These are phyloP conservation scores for Polymixis lichenea DNA, from an alignment of 2,888 invertebrate genomes.

Conservation along the genomic window DNA sequence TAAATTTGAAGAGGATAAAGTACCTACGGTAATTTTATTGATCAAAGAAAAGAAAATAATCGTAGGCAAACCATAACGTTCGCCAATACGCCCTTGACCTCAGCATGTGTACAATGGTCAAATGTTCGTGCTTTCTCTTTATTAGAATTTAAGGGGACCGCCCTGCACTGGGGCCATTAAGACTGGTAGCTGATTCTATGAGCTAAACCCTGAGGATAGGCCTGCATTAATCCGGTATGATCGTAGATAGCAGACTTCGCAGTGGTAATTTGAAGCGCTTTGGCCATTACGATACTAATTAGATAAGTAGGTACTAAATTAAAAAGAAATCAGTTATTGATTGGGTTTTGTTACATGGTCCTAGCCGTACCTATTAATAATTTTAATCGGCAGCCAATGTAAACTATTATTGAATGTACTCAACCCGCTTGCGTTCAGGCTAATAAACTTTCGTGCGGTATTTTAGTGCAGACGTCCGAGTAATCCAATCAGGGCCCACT, in stretches of 20 bases:
- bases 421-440: slow-evolving; percentile 39
- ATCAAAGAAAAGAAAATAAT: not conserved
- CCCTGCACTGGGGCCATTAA: not conserved
- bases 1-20: not conserved
- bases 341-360: not conserved
- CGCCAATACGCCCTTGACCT: too few species aligned
- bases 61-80: not conserved
- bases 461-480: slow-evolving; percentile 60
- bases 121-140: not conserved
- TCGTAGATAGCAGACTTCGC: not conserved
- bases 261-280: not conserved
- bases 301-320: too few species aligned
- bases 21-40: not conserved
- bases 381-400: slow-evolving; percentile 31
- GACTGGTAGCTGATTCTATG: not conserved
- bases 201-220: not conserved
- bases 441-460: slow-evolving; percentile 62
- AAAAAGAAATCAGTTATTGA: not conserved
- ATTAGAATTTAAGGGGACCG: not conserved
- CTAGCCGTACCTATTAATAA: slow-evolving; percentile 18
- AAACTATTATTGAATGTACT: slow-evolving; percentile 47
- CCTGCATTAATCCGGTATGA: slow-evolving; percentile 13
- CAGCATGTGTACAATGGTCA: not conserved
- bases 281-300: not conserved
- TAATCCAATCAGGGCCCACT: slow-evolving; percentile 62